phyloP scores from a whole-genome alignment of 1,140 invertebrate genomes.

The Tenebrio molitor region DNA sequence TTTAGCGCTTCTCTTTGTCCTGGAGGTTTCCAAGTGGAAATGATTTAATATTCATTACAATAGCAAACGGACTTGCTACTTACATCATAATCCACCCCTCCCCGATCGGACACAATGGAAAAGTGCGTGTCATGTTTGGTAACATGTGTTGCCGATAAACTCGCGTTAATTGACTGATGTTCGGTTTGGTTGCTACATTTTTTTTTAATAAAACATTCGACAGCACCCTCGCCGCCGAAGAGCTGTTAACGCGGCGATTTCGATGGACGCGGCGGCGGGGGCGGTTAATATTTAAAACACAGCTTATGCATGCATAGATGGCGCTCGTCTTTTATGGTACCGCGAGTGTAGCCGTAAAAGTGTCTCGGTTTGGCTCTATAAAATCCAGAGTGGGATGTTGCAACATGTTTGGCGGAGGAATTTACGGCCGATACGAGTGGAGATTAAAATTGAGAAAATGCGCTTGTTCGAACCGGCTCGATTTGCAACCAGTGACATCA shows the following conservation, averaged over 20 bases:
- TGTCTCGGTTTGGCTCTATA: conserved; percentile 33
- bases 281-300: conserved; percentile 32
- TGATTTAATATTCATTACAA: conserved; percentile 63
- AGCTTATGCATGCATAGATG: conserved; percentile 36
- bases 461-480: no score
- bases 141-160: conserved; percentile 60
- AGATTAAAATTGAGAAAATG: conserved; percentile 30
- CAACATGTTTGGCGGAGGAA: conserved; percentile 27
- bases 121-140: conserved; percentile 58
- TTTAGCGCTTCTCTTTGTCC: conserved; percentile 41
- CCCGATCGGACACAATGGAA: conserved; percentile 51
- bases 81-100: conserved; percentile 58
- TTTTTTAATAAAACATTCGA: conserved; percentile 30
- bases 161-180: conserved; percentile 51
- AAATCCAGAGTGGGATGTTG: conserved; percentile 35
- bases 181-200: conserved; percentile 4
- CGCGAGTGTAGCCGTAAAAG: conserved; percentile 26
- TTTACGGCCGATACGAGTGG: not conserved
- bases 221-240: not conserved
- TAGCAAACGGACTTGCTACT: conserved; percentile 53
- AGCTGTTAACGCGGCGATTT: conserved; percentile 35
- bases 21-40: conserved; percentile 56
- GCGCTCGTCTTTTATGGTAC: conserved; percentile 35
- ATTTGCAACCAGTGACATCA: no score
- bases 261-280: conserved; percentile 3